A percentile compares a stretch with the other conserved stretches of the same genome.
These are phyloP conservation scores for Caenorhabditis inopinata DNA, from an alignment of 1,140 invertebrate species.

Conservation along the genomic window DNA sequence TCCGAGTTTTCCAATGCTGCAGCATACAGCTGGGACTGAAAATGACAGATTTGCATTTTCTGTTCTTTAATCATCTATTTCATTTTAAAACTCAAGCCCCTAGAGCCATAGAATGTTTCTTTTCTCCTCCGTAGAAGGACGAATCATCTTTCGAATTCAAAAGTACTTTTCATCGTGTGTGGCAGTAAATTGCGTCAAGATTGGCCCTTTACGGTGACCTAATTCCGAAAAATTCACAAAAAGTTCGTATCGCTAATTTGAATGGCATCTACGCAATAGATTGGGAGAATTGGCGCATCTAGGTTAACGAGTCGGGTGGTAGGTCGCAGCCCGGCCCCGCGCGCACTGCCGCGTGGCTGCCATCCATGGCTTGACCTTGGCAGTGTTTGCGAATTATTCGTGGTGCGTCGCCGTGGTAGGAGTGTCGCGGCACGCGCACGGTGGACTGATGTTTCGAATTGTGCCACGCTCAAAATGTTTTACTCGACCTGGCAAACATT, in stretches of 20 bases:
- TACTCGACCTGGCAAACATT: background rate
- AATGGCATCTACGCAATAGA: conserved; percentile 27
- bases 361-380: conserved; percentile 23
- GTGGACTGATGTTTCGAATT: background rate
- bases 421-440: background rate
- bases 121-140: background rate
- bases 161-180: background rate
- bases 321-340: conserved; percentile 1
- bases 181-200: conserved; percentile 5
- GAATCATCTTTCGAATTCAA: background rate
- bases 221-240: background rate
- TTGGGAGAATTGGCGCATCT: conserved; percentile 25
- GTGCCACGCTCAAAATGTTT: conserved; percentile 24
- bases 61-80: no score
- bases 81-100: no score
- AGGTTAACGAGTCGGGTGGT: conserved; percentile 30
- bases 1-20: conserved; percentile 42
- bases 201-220: background rate
- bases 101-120: no score
- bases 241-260: conserved; percentile 20
- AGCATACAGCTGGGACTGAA: conserved; percentile 42
- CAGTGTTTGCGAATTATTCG: conserved; percentile 18
- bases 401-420: background rate
- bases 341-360: background rate
- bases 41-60: no score